These are phyloP conservation scores for Carabus problematicus DNA, from an alignment of 2,888 invertebrate genomes.

Conservation along the genomic window DNA sequence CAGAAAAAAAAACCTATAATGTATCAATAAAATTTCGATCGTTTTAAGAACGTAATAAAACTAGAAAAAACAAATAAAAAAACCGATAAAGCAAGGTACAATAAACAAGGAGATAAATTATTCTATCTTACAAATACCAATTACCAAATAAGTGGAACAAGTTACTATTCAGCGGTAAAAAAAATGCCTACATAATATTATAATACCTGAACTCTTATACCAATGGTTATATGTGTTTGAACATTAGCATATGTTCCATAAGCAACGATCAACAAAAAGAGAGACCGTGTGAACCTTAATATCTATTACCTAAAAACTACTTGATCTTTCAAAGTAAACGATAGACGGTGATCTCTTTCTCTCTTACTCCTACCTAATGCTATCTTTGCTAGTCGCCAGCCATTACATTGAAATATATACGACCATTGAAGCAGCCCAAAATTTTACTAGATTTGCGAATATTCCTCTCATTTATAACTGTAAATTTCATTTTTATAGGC, in stretches of 20 bases:
- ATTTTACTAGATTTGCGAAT: slow-evolving; percentile 12
- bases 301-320: slow-evolving; percentile 31
- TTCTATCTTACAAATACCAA: slow-evolving; percentile 35
- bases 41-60: slow-evolving; percentile 39
- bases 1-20: slow-evolving; percentile 12
- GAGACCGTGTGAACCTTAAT: slow-evolving; percentile 39
- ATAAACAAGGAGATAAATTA: slow-evolving; percentile 39
- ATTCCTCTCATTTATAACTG: no score
- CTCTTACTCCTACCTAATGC: no score
- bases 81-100: slow-evolving; percentile 33
- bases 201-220: slow-evolving; percentile 11
- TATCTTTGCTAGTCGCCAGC: no score
- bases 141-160: slow-evolving; percentile 39
- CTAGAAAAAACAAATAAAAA: slow-evolving; percentile 36
- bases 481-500: no score
- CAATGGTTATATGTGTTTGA: not conserved
- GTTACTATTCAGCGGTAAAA: slow-evolving; percentile 14
- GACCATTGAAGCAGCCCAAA: slow-evolving; percentile 16
- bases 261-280: not conserved
- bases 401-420: not conserved
- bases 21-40: slow-evolving; percentile 35
- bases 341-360: slow-evolving; percentile 4
- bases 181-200: slow-evolving; percentile 31
- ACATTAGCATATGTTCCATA: slow-evolving; percentile 29
- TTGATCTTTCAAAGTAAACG: slow-evolving; percentile 19